A percentile compares a stretch with the other conserved stretches of the same genome.
Conservation (phyloP, 2,113 vertebrate species). For the Pelmatolapia mariae region DNA sequence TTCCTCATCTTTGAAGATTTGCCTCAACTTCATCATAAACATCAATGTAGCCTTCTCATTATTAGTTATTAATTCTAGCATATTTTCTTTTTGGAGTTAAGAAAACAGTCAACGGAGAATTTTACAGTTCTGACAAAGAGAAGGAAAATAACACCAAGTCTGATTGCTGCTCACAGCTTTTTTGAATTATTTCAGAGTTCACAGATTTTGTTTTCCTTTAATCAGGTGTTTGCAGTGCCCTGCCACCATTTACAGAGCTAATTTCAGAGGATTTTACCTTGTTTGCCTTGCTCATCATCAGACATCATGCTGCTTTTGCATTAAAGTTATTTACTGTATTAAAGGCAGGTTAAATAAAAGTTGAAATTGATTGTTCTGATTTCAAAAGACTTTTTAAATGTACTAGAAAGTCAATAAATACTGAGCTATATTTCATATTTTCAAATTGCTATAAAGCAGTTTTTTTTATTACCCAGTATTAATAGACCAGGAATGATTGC, state of each 20-base stretch:
- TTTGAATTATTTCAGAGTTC: neutral
- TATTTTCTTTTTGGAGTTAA: neutral
- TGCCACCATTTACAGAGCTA: neutral
- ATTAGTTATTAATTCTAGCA: neutral
- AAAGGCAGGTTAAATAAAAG: neutral
- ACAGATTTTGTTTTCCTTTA: neutral
- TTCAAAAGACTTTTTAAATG: neutral
- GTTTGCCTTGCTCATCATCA: neutral
- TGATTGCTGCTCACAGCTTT: neutral
- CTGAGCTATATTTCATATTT: neutral
- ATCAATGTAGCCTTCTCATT: neutral
- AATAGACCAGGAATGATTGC: neutral
- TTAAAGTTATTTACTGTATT: neutral
- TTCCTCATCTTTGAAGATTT: neutral
- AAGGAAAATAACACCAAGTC: neutral
- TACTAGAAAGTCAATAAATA: neutral
- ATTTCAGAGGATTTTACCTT: neutral
- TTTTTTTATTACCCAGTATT: neutral
- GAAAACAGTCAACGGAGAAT: neutral
- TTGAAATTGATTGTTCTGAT: neutral
- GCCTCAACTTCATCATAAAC: neutral
- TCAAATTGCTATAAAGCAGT: neutral
- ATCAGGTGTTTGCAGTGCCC: neutral
- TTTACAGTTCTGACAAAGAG: neutral
- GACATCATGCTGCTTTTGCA: neutral